phyloP scores from a whole-genome alignment of 2,888 invertebrate species.

The Maniola hyperantus region DNA sequence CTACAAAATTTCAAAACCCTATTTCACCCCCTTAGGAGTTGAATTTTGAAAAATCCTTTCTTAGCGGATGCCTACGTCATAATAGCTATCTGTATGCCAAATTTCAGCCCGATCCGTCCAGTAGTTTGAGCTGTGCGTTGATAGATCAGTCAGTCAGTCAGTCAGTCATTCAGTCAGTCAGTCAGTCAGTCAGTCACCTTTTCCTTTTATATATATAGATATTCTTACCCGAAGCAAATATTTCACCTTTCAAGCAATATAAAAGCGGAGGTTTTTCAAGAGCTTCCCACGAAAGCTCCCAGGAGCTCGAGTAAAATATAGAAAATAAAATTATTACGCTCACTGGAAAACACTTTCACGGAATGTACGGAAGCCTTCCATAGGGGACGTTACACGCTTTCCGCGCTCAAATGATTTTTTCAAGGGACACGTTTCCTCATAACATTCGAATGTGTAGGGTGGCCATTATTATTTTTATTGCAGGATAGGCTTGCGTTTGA shows the following conservation, averaged over 20 bases:
- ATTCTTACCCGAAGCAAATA: not conserved
- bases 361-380: conserved; percentile 5
- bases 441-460: conserved; percentile 13
- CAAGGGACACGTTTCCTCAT: conserved; percentile 24
- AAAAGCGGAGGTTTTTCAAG: conserved; percentile 3
- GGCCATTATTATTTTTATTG: conserved; percentile 3
- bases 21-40: too few relatives aligned
- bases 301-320: conserved; percentile 2
- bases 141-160: too few relatives aligned
- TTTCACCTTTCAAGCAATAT: not conserved
- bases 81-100: too few relatives aligned
- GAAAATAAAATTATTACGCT: conserved; percentile 30
- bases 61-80: too few relatives aligned
- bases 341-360: conserved; percentile 22
- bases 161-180: too few relatives aligned
- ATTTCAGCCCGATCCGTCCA: too few relatives aligned
- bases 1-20: too few relatives aligned
- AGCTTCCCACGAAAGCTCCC: conserved; percentile 3
- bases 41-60: too few relatives aligned
- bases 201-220: too few relatives aligned
- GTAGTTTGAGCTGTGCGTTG: too few relatives aligned
- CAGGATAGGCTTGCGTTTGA: too few relatives aligned
- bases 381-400: conserved; percentile 20
- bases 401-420: conserved; percentile 25
- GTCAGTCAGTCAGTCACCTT: too few relatives aligned